Evolutionary conservation across 2,113 vertebrate species (phyloP).

Genomic region (Ptilonorhynchus violaceus): DNA sequence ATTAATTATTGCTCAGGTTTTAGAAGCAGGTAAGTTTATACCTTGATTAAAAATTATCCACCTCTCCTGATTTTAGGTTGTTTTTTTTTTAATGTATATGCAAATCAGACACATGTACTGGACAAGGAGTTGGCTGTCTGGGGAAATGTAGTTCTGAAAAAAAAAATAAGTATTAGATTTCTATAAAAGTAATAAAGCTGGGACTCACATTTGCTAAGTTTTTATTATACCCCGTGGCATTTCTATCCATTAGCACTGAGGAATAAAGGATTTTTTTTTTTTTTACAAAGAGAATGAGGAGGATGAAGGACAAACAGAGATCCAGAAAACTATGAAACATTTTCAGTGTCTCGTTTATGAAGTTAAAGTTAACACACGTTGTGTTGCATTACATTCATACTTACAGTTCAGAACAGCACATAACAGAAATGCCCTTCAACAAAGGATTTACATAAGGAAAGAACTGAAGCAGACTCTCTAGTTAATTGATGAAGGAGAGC

Average conservation of each 20-base stretch:
- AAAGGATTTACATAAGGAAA: background rate
- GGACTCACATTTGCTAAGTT: background rate
- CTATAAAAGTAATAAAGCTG: background rate
- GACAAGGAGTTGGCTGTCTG: background rate
- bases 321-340: background rate
- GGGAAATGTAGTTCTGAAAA: background rate
- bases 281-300: background rate
- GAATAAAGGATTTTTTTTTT: background rate
- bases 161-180: background rate
- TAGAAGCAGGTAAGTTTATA: background rate
- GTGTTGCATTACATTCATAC: background rate
- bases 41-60: background rate
- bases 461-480: background rate
- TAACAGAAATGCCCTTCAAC: background rate
- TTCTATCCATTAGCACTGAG: background rate
- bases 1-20: background rate
- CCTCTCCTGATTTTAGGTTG: background rate
- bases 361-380: background rate
- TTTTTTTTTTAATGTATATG: background rate
- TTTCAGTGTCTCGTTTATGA: background rate
- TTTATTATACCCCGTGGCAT: background rate
- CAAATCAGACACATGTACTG: background rate
- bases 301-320: background rate
- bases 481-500: background rate
- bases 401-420: background rate